These are phyloP conservation scores for Anoura caudifer DNA, from an alignment of 2,113 vertebrate species.

Conservation along the genomic window DNA sequence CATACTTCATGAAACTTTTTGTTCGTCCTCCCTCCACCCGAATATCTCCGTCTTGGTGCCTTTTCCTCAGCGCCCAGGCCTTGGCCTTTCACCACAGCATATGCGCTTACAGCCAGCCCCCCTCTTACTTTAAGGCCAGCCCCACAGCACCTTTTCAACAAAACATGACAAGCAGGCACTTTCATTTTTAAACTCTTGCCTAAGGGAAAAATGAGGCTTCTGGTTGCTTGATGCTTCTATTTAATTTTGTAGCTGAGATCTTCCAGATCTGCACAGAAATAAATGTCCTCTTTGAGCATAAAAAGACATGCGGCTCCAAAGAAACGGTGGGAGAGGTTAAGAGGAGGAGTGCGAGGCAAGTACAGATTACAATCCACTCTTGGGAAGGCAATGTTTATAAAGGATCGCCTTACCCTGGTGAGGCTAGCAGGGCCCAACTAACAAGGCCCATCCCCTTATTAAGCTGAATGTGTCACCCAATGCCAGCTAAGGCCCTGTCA, in stretches of 20 bases:
- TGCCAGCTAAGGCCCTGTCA: slow-evolving; percentile 2
- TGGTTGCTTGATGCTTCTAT: background rate
- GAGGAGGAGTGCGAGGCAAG: background rate
- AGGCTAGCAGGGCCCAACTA: background rate
- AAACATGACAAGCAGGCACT: background rate
- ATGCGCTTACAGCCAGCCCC: background rate
- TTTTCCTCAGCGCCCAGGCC: background rate
- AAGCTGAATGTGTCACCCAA: background rate
- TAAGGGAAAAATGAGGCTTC: background rate
- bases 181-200: background rate
- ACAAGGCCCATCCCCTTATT: background rate
- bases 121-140: background rate
- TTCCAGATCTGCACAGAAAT: background rate
- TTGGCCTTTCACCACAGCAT: background rate
- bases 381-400: slow-evolving; percentile 9
- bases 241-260: background rate
- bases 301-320: background rate
- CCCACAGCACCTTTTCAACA: background rate
- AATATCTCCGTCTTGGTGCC: background rate
- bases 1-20: background rate
- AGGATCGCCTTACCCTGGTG: background rate
- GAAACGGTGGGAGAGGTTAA: background rate
- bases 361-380: slow-evolving; percentile 1
- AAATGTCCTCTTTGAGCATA: background rate
- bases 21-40: background rate